Evolutionary conservation across 2,113 vertebrate genomes (phyloP).

Genomic region (Martes martes): DNA sequence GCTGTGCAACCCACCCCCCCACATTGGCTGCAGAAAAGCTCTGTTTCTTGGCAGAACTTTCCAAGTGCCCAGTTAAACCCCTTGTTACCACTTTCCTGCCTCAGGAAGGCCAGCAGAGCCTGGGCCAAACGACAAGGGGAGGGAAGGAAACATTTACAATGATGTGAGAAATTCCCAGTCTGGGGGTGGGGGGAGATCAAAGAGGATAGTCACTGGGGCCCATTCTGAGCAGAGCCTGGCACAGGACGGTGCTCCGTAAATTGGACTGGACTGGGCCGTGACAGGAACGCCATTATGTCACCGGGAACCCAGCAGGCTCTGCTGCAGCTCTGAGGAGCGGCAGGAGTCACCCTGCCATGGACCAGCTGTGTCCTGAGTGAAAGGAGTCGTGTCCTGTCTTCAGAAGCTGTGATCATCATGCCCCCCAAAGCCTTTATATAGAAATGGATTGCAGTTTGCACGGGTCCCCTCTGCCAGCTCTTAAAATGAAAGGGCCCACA

Average conservation of each 20-base stretch:
- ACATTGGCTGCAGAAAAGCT: not conserved
- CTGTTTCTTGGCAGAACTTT: conserved; percentile 66
- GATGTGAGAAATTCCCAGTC: conserved; percentile 71
- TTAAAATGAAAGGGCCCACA: conserved; percentile 68
- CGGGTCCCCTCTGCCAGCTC: conserved; percentile 41
- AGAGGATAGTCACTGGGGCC: not conserved
- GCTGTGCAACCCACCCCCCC: not conserved
- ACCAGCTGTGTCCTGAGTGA: not conserved
- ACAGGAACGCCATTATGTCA: not conserved
- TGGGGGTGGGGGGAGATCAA: conserved; percentile 7
- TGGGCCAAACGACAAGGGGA: conserved; percentile 58
- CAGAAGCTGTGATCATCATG: not conserved
- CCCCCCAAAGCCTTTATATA: conserved; percentile 1
- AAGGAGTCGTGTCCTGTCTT: not conserved
- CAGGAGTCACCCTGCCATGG: not conserved
- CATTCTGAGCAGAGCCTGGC: not conserved
- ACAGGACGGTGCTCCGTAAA: not conserved
- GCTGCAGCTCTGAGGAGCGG: not conserved
- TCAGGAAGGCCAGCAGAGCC: conserved; percentile 66
- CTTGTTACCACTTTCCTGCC: conserved; percentile 70
- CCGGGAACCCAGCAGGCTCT: not conserved
- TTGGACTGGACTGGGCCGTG: not conserved
- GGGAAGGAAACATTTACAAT: conserved; percentile 72
- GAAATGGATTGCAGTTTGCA: conserved; percentile 18
- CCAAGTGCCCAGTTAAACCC: conserved; percentile 59